Evolutionary conservation across 2,113 vertebrate species (phyloP), one percentile per base, ranked within the genome.

Genomic region (Hippocampus mohnikei): DNA sequence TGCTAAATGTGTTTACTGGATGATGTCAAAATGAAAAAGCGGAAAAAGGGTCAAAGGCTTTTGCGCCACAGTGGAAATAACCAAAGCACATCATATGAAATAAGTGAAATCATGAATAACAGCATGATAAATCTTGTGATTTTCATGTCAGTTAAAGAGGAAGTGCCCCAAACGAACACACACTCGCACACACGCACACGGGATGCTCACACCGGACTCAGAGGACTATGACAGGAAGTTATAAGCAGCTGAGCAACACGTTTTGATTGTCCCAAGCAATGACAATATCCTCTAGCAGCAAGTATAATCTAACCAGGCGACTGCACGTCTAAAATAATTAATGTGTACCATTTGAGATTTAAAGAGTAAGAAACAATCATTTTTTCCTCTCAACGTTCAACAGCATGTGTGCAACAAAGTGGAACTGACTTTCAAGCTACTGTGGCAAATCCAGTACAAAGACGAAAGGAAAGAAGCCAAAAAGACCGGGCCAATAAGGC

Each of bases 151-250:
- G 2, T 3, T 2, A 78, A 81, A 75, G 66, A 69, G 72, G 74
- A 81, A 72, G 71, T 61, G 60, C 62, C 21, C n/a, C 12, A 15
- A 25, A 41, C 33, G n/a, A 40, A 46, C n/a, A 44, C n/a, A 46
- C n/a, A n/a, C n/a, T n/a, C n/a, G n/a, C n/a, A n/a, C n/a, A 44
- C 40, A 65, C 12, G 27, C n/a, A 25, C 21, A 3, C 2, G 4
- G 7, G 16, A 25, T 62, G 46, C 50, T 59, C 56, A 73, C 12
- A 13, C 67, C 12, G 50, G n/a, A 62, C 60, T 8, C 5, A 50
- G 77, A 71, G 52, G 55, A 80, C 44, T 25, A 11, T 64, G 55
- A 70, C 20, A 67, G 65, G 55, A 81, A 77, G 61, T 58, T 11
- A 58, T 44, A 46, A 48, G 33, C 61, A 29, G 25, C 48, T 77